Evolutionary conservation across 2,797 vertebrate genomes (phyloP).

Genomic region (Dromococcyx pavoninus): DNA sequence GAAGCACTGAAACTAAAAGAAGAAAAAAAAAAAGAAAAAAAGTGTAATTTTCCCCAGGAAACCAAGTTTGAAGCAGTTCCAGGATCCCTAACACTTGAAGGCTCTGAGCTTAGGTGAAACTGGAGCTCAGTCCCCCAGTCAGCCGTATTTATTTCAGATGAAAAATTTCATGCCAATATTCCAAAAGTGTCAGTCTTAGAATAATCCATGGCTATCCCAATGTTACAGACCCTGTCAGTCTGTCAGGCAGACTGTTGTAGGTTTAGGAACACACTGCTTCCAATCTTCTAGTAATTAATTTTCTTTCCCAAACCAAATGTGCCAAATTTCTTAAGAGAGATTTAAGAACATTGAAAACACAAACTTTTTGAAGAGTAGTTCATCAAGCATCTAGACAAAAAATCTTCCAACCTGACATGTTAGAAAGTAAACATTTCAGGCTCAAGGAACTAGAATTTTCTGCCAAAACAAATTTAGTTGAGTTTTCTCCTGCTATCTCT

Average conservation of each 20-base stretch:
- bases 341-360: neutral
- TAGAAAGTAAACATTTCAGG: constrained; percentile 7
- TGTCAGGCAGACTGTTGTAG: neutral
- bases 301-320: neutral
- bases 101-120: neutral
- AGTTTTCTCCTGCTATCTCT: neutral
- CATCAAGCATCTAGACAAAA: neutral
- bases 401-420: neutral
- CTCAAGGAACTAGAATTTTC: neutral
- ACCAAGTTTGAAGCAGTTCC: neutral
- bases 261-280: neutral
- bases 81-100: neutral
- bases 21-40: too few species aligned
- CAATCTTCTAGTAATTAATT: neutral
- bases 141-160: neutral
- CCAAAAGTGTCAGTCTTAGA: neutral
- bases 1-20: neutral
- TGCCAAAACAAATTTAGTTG: neutral
- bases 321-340: neutral
- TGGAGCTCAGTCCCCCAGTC: neutral
- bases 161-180: neutral
- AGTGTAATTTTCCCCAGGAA: neutral
- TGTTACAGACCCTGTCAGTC: neutral
- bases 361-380: neutral
- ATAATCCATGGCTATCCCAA: neutral